Conservation (phyloP, 2,888 invertebrate genomes). For the Periphyllus acericola region DNA sequence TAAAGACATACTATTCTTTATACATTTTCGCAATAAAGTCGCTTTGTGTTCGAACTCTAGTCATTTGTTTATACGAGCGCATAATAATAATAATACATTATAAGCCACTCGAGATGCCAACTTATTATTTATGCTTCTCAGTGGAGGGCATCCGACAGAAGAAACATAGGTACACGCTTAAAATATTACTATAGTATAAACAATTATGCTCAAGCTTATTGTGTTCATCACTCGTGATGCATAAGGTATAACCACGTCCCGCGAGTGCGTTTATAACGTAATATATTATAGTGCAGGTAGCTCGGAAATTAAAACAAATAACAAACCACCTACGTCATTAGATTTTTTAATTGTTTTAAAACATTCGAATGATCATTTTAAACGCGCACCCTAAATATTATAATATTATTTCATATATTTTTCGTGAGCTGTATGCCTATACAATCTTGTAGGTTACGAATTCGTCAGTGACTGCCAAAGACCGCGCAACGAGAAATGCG, state of each 20-base stretch:
- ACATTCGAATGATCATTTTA: too few species aligned
- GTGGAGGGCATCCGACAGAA: background rate
- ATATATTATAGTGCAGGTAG: too few species aligned
- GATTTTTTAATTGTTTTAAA: background rate
- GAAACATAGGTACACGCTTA: background rate
- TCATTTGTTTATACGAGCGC: conserved; percentile 3
- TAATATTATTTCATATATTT: too few species aligned
- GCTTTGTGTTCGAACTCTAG: background rate
- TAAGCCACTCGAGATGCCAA: conserved; percentile 1
- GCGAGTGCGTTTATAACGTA: background rate
- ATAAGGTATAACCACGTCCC: background rate
- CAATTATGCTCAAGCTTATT: background rate
- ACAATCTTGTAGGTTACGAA: too few species aligned
- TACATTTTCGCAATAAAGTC: background rate
- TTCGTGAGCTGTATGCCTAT: too few species aligned
- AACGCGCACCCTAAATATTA: too few species aligned
- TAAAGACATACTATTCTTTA: background rate
- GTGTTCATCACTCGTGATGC: conserved; percentile 6
- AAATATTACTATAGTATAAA: background rate
- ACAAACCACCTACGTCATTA: background rate
- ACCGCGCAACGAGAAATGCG: background rate
- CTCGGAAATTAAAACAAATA: background rate
- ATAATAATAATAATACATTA: background rate
- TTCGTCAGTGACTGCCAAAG: too few species aligned
- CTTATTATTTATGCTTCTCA: conserved; percentile 31